Base-by-base conservation (phyloP, 2,888 invertebrate genomes). In the Pristionchus arcanus region DNA sequence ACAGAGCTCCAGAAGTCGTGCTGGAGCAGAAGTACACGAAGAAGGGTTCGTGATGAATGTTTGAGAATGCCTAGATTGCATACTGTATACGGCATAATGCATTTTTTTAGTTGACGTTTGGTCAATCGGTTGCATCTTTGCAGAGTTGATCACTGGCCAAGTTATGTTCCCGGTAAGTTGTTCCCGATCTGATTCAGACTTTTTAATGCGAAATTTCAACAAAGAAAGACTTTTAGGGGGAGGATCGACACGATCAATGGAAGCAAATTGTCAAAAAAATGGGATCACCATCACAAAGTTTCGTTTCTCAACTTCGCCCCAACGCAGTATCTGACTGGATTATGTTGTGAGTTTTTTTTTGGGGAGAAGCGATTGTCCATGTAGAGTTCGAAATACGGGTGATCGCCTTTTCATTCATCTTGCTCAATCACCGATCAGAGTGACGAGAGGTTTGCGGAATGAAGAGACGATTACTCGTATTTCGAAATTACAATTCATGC, bases 141-240 rank as follows among this genome's bases (percentile, higher is more conserved):
- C 98, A 53, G 99, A 99, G 96, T 98, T 99, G 98, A 98, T 99
- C 95, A 97, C 98, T 93, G 99, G 99, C 92, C 98, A 98, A 21
- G 99, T 99, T 89, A 97, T 99, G 91, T 99, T 99, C 96, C 99
- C 98, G 34, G 99, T 99, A 19, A 77, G 77, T 77, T 68, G n/a
- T 68, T 19, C 15, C 5, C 74, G 16, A 15, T 34, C 59, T 16
- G 59, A 25, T 63, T 9, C n/a, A 34, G 31, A 2, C 21, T 21
- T 74, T 15, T 31, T 9, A 74, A 28, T 74, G 15, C 34, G 37
- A 31, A 31, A 74, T 42, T 42, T 42, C 42, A 42, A 42, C 9
- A 42, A 42, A 42, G 42, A 42, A 3, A 5, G 2, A 28, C 7
- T 74, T 74, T 19, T 28, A 74, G 74, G 74, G 74, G 5, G 7